These are phyloP conservation scores for Lepidurus couesii DNA, from an alignment of 1,140 invertebrate genomes.

Conservation along the genomic window DNA sequence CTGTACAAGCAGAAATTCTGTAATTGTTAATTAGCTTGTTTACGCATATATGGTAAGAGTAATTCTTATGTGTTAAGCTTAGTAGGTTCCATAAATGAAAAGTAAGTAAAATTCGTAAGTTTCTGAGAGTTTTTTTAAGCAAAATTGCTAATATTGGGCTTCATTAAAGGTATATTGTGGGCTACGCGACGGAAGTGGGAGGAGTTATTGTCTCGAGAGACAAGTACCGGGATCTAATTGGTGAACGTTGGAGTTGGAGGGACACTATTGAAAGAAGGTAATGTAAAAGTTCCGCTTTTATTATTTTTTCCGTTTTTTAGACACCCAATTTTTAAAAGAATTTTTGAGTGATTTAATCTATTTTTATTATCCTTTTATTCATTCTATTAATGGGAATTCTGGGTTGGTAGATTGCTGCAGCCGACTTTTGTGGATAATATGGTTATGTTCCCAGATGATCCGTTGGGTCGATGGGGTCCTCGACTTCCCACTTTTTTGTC, in stretches of 20 bases:
- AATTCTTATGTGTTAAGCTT: too few species aligned
- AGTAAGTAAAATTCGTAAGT: too few species aligned
- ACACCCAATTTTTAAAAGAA: too few species aligned
- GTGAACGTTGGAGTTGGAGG: constrained; percentile 43
- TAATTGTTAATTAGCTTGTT: too few species aligned
- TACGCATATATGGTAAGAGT: too few species aligned
- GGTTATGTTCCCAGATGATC: constrained; percentile 46
- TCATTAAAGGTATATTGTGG: constrained; percentile 43
- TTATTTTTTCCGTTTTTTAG: background rate
- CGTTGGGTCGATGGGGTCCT: constrained; percentile 44
- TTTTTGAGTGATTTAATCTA: background rate
- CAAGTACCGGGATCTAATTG: constrained; percentile 44
- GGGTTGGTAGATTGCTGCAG: constrained; percentile 41
- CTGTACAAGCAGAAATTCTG: too few species aligned
- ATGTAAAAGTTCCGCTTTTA: background rate
- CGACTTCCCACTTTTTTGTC: constrained; percentile 42
- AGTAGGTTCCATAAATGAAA: too few species aligned
- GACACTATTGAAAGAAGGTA: constrained; percentile 39
- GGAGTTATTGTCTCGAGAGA: constrained; percentile 47
- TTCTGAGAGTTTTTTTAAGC: too few species aligned
- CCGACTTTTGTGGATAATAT: constrained; percentile 44
- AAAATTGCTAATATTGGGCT: too few species aligned
- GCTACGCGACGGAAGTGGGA: constrained; percentile 43
- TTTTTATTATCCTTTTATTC: background rate
- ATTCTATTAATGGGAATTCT: background rate